These are phyloP conservation scores for Pammene fasciana DNA, from an alignment of 2,888 invertebrate genomes.

Conservation along the genomic window DNA sequence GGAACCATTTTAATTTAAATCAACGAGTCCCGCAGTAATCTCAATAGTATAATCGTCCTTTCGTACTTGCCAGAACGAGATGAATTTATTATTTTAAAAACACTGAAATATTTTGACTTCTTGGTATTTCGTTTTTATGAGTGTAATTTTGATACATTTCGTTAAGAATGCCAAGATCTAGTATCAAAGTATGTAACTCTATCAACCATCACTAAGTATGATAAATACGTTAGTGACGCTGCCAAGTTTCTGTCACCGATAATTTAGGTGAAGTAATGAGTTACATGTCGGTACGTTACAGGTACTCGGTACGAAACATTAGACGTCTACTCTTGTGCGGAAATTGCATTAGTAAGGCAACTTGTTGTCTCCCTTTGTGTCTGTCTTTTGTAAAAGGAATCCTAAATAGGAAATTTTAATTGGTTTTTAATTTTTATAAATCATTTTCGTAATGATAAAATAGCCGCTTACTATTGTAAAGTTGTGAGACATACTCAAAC, in stretches of 20 bases:
- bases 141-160: constrained; percentile 8
- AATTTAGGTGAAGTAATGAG: constrained; percentile 31
- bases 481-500: too few species aligned
- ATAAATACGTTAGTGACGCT: constrained; percentile 16
- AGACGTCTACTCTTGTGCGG: background rate
- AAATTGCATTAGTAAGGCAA: background rate
- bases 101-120: too few species aligned
- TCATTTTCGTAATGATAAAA: too few species aligned
- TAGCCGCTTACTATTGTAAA: too few species aligned
- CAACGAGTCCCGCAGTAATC: too few species aligned
- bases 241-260: constrained; percentile 32
- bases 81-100: too few species aligned
- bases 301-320: background rate
- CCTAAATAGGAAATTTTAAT: too few species aligned
- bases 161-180: constrained; percentile 12
- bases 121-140: background rate
- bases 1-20: too few species aligned
- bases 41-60: too few species aligned
- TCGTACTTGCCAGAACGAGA: too few species aligned
- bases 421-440: too few species aligned
- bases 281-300: constrained; percentile 2
- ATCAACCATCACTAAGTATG: constrained; percentile 33
- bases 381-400: too few species aligned
- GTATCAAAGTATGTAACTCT: constrained; percentile 16
- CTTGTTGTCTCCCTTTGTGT: background rate